These are phyloP conservation scores for Phrynosoma platyrhinos DNA, from an alignment of 2,113 vertebrate genomes.

Conservation along the genomic window DNA sequence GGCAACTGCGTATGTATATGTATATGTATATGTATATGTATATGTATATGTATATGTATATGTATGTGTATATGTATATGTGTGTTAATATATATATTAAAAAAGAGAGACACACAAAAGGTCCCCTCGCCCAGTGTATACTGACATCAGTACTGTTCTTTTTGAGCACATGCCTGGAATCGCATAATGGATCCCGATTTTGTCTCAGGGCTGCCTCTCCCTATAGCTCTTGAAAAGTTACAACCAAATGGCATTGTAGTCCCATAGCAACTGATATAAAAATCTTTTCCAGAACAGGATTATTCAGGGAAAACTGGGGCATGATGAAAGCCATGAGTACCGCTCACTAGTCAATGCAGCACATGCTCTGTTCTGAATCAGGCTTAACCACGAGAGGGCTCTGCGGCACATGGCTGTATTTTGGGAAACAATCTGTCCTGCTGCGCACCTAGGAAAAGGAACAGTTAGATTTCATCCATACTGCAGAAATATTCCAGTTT, in stretches of 20 bases:
- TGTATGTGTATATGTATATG: too few species aligned
- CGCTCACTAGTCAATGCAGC: not conserved
- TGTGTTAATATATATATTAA: too few species aligned
- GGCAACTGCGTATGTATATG: too few species aligned
- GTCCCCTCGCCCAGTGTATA: not conserved
- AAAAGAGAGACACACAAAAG: not conserved
- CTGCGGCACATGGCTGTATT: slow-evolving; percentile 50
- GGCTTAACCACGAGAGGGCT: slow-evolving; percentile 64
- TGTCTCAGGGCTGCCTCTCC: slow-evolving; percentile 28
- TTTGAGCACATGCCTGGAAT: not conserved
- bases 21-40: too few species aligned
- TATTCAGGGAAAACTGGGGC: slow-evolving; percentile 57
- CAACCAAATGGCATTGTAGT: not conserved
- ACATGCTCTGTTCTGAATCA: not conserved
- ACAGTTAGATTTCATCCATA: too few species aligned
- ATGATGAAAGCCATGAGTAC: not conserved
- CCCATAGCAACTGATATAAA: not conserved
- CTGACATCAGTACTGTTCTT: not conserved
- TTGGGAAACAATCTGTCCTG: slow-evolving; percentile 26
- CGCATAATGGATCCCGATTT: slow-evolving; percentile 2
- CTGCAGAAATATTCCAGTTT: too few species aligned
- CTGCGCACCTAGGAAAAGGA: slow-evolving; percentile 20
- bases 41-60: too few species aligned
- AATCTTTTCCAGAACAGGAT: slow-evolving; percentile 55
- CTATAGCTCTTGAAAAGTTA: not conserved